phyloP scores from a whole-genome alignment of 1,140 invertebrate genomes.

The Zaprionus capensis region DNA sequence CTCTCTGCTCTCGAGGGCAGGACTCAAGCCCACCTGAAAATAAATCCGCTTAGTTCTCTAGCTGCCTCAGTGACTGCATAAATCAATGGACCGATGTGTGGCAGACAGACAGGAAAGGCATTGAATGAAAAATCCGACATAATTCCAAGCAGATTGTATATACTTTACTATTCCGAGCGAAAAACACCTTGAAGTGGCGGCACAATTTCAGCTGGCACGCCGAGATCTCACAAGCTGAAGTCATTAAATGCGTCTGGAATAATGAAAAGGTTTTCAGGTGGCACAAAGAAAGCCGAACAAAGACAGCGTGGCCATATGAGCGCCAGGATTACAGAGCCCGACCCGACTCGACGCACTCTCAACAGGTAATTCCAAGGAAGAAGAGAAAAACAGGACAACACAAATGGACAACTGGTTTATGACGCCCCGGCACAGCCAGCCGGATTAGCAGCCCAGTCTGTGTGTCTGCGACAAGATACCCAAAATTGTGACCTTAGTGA shows the following conservation, averaged over 20 bases:
- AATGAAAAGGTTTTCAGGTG: conserved; percentile 59
- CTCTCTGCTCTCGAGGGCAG: conserved; percentile 35
- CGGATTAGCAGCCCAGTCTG: conserved; percentile 57
- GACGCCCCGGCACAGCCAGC: conserved; percentile 64
- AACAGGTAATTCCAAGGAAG: conserved; percentile 57
- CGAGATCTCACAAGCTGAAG: conserved; percentile 54
- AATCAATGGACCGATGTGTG: conserved; percentile 63
- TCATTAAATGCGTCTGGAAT: conserved; percentile 64
- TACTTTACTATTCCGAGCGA: background rate
- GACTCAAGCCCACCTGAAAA: conserved; percentile 64
- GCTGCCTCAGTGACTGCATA: conserved; percentile 57
- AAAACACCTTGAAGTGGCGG: conserved; percentile 37
- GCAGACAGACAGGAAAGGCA: conserved; percentile 20
- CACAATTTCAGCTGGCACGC: conserved; percentile 62
- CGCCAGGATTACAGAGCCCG: conserved; percentile 62
- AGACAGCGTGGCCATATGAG: conserved; percentile 62
- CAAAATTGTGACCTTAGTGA: background rate
- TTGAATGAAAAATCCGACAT: conserved; percentile 72
- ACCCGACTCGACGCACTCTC: conserved; percentile 13
- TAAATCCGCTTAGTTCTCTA: conserved; percentile 68
- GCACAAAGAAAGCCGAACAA: conserved; percentile 70
- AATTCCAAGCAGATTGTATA: conserved; percentile 31
- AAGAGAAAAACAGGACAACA: conserved; percentile 47
- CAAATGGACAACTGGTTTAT: conserved; percentile 76
- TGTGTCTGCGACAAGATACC: conserved; percentile 14